Conservation (phyloP, 2,797 vertebrate genomes). For the Sebastes steindachneri region DNA sequence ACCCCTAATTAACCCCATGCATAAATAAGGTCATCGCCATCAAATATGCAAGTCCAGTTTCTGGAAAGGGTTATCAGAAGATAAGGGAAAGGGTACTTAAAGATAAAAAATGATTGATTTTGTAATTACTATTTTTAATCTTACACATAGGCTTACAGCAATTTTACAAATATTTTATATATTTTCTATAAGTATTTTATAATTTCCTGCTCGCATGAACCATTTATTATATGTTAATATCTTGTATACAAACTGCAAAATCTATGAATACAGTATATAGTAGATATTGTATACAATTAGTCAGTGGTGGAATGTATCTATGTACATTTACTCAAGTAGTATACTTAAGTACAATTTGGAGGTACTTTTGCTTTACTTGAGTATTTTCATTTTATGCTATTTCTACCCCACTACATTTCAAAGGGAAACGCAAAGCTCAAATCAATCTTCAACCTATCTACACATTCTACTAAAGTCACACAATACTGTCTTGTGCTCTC, state of each 20-base stretch:
- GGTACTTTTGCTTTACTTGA: not conserved
- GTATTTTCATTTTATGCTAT: not conserved
- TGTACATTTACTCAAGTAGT: not conserved
- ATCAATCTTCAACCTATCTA: too few species aligned
- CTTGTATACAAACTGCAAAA: not conserved
- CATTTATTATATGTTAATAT: not conserved
- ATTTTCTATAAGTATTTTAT: too few species aligned
- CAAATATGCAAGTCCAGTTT: not conserved
- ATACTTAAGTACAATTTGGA: not conserved
- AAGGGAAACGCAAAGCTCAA: not conserved
- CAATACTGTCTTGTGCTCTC: too few species aligned
- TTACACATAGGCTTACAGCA: not conserved
- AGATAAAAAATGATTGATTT: too few species aligned
- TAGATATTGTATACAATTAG: not conserved
- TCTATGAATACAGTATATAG: not conserved
- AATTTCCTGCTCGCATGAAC: not conserved
- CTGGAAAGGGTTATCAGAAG: not conserved
- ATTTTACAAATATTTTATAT: too few species aligned
- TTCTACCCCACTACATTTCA: not conserved
- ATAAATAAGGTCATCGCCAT: not conserved
- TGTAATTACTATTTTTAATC: not conserved
- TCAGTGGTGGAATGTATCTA: not conserved
- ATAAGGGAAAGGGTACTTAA: not conserved
- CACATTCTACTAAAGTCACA: too few species aligned
- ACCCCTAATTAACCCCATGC: not conserved